phyloP scores from a whole-genome alignment of 2,888 invertebrate species.

The Troglohyphantes excavatus region DNA sequence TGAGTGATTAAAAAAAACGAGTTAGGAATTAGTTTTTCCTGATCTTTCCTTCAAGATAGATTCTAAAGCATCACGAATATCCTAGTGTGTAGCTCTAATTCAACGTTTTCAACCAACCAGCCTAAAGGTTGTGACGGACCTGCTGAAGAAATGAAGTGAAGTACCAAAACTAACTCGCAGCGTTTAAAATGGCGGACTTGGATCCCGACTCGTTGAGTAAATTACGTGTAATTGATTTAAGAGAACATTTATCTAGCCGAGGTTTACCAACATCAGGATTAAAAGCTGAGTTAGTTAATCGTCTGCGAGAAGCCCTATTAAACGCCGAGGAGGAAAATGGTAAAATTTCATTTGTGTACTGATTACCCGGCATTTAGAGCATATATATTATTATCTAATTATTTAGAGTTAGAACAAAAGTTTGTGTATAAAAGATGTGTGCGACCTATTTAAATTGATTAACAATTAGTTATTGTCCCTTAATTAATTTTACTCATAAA shows the following conservation, averaged over 20 bases:
- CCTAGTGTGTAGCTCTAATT: no score
- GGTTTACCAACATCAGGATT: constrained; percentile 75
- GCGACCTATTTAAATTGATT: background rate
- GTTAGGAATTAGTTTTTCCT: no score
- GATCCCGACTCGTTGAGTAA: constrained; percentile 54
- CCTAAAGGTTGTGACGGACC: no score
- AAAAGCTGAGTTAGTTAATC: constrained; percentile 78
- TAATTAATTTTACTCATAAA: background rate
- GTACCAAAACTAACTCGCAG: no score
- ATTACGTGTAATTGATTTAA: constrained; percentile 71
- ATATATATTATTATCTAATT: background rate
- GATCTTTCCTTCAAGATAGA: no score
- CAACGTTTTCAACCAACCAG: no score
- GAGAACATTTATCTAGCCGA: constrained; percentile 55
- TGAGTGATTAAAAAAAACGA: no score
- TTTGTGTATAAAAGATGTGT: no score
- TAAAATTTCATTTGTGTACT: constrained; percentile 6
- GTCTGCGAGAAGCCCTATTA: constrained; percentile 71
- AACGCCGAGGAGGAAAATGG: constrained; percentile 29
- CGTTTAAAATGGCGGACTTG: constrained; percentile 75
- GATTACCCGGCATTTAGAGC: background rate
- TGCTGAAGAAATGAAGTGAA: no score
- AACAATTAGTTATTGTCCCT: background rate
- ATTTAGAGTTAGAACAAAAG: background rate
- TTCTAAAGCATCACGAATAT: no score